Percentiles rank a stretch among this genome's conserved stretches.
Conservation (phyloP, 2,113 vertebrate genomes). For the Conger conger region DNA sequence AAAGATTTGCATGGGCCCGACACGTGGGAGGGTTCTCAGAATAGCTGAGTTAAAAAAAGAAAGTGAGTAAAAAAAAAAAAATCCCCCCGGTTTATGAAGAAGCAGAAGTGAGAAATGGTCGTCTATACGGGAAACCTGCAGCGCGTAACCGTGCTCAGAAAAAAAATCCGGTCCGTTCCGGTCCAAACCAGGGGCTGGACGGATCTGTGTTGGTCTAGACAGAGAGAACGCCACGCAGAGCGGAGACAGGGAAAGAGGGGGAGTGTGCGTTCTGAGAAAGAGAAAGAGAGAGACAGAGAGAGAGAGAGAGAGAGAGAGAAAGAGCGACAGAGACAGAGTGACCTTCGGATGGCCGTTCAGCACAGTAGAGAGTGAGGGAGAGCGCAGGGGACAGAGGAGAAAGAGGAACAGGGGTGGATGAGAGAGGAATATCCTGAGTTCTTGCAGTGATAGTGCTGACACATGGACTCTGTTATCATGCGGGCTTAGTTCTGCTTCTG, state of each 20-base stretch:
- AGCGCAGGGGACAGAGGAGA: neutral
- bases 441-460: neutral
- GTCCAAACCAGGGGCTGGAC: neutral
- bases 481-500: slow-evolving; percentile 2
- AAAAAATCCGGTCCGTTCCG: slow-evolving; percentile 22
- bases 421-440: neutral
- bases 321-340: slow-evolving; percentile 20
- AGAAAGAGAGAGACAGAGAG: slow-evolving; percentile 5
- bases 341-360: neutral
- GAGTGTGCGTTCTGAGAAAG: neutral
- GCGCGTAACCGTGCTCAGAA: neutral
- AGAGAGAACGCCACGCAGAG: no score
- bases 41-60: neutral
- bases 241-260: neutral
- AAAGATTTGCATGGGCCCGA: slow-evolving; percentile 41
- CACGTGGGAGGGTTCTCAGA: slow-evolving; percentile 35
- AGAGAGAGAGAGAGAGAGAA: slow-evolving; percentile 34
- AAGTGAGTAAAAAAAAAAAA: no score
- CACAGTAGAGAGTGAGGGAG: neutral
- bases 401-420: neutral
- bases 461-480: neutral
- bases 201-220: neutral
- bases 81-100: neutral
- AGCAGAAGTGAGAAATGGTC: neutral
- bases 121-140: neutral